Conservation (phyloP, 2,113 vertebrate genomes). For the Anhinga rufa region DNA sequence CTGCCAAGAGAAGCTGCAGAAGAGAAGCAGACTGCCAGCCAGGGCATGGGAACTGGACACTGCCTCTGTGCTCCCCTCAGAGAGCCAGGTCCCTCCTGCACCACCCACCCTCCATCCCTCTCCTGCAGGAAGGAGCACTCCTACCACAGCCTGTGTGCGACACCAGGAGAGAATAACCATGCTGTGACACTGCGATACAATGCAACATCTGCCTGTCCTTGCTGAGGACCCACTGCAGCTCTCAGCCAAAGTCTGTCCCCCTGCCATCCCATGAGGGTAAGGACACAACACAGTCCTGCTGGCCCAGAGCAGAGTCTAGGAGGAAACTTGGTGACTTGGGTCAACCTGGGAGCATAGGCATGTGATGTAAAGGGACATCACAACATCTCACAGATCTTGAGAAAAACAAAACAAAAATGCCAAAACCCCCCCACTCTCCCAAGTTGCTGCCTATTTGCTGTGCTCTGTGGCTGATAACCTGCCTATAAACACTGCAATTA, state of each 20-base stretch:
- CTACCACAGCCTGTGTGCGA: background rate
- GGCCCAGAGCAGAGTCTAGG: background rate
- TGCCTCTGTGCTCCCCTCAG: background rate
- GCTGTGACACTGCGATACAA: background rate
- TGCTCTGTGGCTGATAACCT: background rate
- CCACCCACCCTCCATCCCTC: background rate
- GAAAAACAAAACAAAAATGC: background rate
- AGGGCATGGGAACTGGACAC: background rate
- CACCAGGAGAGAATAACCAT: background rate
- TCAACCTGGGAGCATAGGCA: background rate
- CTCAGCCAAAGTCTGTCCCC: background rate
- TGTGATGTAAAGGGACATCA: background rate
- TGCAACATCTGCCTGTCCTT: background rate
- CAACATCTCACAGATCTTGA: background rate
- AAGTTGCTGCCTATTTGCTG: background rate
- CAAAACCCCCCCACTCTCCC: rapidly evolving
- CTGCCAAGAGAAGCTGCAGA: background rate
- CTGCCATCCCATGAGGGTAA: rapidly evolving
- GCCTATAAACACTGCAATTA: background rate
- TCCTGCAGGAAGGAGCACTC: background rate
- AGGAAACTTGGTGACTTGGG: background rate
- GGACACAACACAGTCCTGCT: background rate
- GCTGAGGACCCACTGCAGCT: background rate
- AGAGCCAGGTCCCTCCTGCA: background rate
- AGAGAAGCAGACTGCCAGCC: background rate